Evolutionary conservation across 2,797 vertebrate genomes (phyloP), one percentile per base, ranked within the genome.

Genomic region (Vultur gryphus): DNA sequence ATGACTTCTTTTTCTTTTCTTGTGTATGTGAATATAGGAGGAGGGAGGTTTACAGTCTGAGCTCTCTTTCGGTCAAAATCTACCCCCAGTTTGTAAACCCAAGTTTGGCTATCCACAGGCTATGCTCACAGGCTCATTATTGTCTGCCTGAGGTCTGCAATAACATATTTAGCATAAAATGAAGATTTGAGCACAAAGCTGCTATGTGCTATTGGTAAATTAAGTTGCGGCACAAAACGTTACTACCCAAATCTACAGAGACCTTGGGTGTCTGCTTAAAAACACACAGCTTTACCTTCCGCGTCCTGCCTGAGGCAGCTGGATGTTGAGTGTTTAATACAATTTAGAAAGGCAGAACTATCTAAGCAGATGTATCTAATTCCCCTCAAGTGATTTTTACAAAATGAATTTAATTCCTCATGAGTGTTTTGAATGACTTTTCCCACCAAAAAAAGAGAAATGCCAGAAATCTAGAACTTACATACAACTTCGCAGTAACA

Each of bases 321-420:
- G 84, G 26, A 69, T 16, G 29, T 14, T 5, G 26, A 76, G 52
- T 14, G 71, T 61, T 83, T 86, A 83, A 83, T 51, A 16, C 24
- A 31, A 75, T 83, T 83, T 80, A 39, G 48, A 64, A 65, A 79
- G 57, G 35, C 75, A 52, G 52, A 89, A 83, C 59, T 64, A 75
- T 51, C 35, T 10, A n/a, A 79, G 87, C 95, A 96, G 82, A 94
- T 87, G 94, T 78, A 88, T 43, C 79, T 23, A 84, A 95, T 88
- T 93, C 79, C 72, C 57, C 72, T 24, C 46, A 16, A 92, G 75
- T 61, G 71, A 91, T 61, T 91, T 91, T 61, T 21, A 89, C 21
- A 67, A 80, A 93, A 95, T 61, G 46, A 43, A 87, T 75, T 89
- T 87, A 83, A 83, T 85, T 78, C 57, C 78, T 85, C 4, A 4